These are phyloP conservation scores for Anoplolepis gracilipes DNA, from an alignment of 1,140 invertebrate genomes.

Conservation along the genomic window DNA sequence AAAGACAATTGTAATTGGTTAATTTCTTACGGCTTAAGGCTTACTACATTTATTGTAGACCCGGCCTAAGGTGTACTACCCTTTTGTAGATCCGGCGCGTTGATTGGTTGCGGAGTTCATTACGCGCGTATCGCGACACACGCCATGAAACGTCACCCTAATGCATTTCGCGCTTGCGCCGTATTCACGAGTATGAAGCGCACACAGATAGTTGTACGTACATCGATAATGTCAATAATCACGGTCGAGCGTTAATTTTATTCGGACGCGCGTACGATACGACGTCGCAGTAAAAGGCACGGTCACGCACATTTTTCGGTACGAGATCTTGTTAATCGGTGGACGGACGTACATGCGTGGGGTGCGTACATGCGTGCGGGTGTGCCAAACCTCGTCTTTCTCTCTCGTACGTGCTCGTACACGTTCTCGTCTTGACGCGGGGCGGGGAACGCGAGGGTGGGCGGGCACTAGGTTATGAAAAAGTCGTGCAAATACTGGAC, in stretches of 20 bases:
- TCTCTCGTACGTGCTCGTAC: background rate
- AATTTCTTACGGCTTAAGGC: too few relatives aligned
- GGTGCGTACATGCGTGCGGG: background rate
- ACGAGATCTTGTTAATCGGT: background rate
- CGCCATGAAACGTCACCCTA: too few relatives aligned
- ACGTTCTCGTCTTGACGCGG: background rate
- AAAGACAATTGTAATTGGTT: too few relatives aligned
- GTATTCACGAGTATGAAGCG: too few relatives aligned
- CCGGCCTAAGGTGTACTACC: too few relatives aligned
- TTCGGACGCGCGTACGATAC: background rate
- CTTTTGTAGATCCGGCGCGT: too few relatives aligned
- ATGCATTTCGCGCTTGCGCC: background rate
- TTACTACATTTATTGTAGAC: too few relatives aligned
- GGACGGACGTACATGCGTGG: background rate
- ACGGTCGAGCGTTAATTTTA: constrained; percentile 5
- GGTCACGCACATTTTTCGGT: background rate
- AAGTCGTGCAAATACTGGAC: constrained; percentile 81
- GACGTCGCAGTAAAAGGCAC: constrained; percentile 7
- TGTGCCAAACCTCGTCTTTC: constrained; percentile 12
- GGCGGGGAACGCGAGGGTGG: background rate
- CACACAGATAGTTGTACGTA: too few relatives aligned
- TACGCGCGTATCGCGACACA: too few relatives aligned
- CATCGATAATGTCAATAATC: too few relatives aligned
- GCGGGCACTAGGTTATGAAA: constrained; percentile 79
- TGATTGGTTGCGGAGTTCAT: too few relatives aligned